Conservation (phyloP, 2,113 vertebrate species). For the Elephas maximus region DNA sequence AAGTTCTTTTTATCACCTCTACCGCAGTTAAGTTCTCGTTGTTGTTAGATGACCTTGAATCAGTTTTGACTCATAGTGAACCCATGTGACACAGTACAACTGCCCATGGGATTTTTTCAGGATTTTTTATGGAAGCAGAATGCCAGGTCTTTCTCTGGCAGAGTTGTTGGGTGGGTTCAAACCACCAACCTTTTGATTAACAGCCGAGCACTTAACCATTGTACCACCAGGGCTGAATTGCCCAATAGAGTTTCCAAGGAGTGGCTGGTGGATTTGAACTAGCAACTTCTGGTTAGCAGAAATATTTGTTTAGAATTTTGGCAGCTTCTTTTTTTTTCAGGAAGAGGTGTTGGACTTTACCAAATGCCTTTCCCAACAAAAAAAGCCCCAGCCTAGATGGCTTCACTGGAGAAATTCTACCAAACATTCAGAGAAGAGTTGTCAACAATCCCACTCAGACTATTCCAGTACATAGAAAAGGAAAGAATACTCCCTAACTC, state of each 20-base stretch:
- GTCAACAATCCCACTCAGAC: too few relatives aligned
- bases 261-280: too few relatives aligned
- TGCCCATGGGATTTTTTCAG: background rate
- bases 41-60: background rate
- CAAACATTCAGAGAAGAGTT: too few relatives aligned
- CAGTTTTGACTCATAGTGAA: background rate
- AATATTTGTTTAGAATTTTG: conserved; percentile 4
- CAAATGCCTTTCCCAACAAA: too few relatives aligned
- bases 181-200: background rate
- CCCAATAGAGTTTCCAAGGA: background rate
- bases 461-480: too few relatives aligned
- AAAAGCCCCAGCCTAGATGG: too few relatives aligned
- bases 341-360: too few relatives aligned
- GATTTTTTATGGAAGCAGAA: background rate
- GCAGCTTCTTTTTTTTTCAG: background rate
- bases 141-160: background rate
- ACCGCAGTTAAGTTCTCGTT: background rate
- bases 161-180: background rate
- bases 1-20: conserved; percentile 34
- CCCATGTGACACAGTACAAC: background rate
- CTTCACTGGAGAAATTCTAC: too few relatives aligned
- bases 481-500: too few relatives aligned
- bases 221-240: background rate
- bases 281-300: background rate
- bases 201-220: background rate